A percentile compares a stretch with the other conserved stretches of the same genome.
Evolutionary conservation across 53 echinoderm and acorn worm species (phyloP).

Genomic region (Antedon mediterranea): DNA sequence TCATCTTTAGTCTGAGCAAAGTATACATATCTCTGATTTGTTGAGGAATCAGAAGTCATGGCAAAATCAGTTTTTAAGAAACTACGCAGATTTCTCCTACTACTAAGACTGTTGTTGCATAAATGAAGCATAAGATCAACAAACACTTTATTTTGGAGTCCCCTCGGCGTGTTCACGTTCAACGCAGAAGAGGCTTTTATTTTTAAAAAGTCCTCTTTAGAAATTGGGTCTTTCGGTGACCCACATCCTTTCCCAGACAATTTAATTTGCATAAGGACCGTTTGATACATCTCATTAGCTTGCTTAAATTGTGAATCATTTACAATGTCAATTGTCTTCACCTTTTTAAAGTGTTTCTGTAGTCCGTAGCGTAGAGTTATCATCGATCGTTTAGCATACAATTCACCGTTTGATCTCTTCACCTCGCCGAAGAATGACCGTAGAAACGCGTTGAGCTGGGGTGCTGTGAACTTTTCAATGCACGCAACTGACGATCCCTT

Average conservation of each 20-base stretch:
- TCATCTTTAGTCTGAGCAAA: neutral
- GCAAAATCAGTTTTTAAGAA: too few relatives aligned
- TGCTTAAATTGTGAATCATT: neutral
- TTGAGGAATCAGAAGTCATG: too few relatives aligned
- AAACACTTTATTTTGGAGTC: conserved; percentile 12
- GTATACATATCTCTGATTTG: too few relatives aligned
- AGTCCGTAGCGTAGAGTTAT: conserved; percentile 4
- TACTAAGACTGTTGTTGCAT: neutral
- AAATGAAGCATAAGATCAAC: conserved; percentile 1
- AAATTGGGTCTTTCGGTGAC: neutral
- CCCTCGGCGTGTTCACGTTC: neutral
- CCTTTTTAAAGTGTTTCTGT: neutral
- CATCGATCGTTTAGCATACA: conserved; percentile 10
- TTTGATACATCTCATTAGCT: conserved; percentile 7
- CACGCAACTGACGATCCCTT: neutral
- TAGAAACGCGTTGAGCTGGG: neutral
- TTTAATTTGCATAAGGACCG: neutral
- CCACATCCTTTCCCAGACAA: neutral
- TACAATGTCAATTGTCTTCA: neutral
- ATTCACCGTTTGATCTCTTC: neutral
- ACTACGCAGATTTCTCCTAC: neutral
- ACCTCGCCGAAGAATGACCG: neutral
- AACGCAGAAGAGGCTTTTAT: conserved; percentile 1
- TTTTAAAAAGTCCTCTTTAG: conserved; percentile 6
- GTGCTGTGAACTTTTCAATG: neutral